Evolutionary conservation across 2,113 vertebrate genomes (phyloP), one percentile per base, ranked within the genome.

Genomic region (Axis porcinus): DNA sequence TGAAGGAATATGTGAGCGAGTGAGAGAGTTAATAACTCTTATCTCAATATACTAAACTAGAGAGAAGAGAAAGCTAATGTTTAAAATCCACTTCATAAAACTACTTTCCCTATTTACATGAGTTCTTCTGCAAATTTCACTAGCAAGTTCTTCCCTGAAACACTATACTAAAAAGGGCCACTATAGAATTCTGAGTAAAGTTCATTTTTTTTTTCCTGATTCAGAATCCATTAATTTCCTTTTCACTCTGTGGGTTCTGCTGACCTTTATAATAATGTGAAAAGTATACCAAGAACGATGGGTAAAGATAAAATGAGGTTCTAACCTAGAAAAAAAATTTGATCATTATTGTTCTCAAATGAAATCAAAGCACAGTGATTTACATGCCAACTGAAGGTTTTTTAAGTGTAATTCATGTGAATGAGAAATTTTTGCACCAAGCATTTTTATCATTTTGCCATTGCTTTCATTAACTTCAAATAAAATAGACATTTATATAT

Each of bases 71-170:
- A 95, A 97, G 83, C 86, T 97, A 86, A 93, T 94, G 94, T 97
- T 97, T 96, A 96, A 98, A 95, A 91, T 27, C 89, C 87, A 98
- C 95, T 97, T 98, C 95, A 97, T 98, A 97, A 98, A 98, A 96
- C 86, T 47, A 70, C 93, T 93, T 97, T 84, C 57, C 70, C 83
- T 98, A 97, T 98, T 98, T 98, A 97, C 97, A 86, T 97, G 97
- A 98, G 95, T 94, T 93, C 95, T 95, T 98, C 97, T 96, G 98
- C 93, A 98, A 98, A 98, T 97, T 98, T 93, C 98, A 98, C 97
- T 87, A 57, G 43, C 96, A 87, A 91, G 57, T 96, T 92, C 91
- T 96, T 97, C 47, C 54, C 74, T 89, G 86, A 95, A 89, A 97
- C 47, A 85, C 93, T 96, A 28, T 81, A 47, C 93, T 90, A 62